phyloP scores from a whole-genome alignment of 1,140 invertebrate genomes.

The Ostrea edulis region DNA sequence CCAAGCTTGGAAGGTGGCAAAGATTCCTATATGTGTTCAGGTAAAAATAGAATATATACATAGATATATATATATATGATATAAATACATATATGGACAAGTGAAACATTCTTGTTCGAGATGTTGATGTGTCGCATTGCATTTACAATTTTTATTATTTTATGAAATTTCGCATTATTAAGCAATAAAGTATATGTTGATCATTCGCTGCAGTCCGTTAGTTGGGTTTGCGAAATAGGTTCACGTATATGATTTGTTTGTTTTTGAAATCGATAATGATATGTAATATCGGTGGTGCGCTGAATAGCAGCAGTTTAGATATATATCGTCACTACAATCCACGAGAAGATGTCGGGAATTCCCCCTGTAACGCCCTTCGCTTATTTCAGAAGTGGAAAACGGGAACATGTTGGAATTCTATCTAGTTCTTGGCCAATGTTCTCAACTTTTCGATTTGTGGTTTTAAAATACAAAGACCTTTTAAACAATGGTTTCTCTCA shows the following conservation, averaged over 20 bases:
- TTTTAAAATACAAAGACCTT: neutral
- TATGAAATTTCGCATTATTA: slow-evolving; percentile 30
- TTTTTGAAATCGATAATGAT: too few relatives aligned
- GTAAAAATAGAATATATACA: neutral
- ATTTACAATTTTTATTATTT: slow-evolving; percentile 34
- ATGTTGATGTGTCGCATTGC: slow-evolving; percentile 15
- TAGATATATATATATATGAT: neutral
- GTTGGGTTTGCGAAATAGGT: neutral
- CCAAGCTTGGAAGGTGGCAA: neutral
- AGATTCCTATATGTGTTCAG: slow-evolving; percentile 30
- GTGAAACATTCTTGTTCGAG: slow-evolving; percentile 22
- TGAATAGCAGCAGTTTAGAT: too few relatives aligned
- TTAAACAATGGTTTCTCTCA: neutral
- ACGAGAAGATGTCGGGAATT: too few relatives aligned
- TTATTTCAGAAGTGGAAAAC: too few relatives aligned
- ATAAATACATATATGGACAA: slow-evolving; percentile 14
- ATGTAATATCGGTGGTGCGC: too few relatives aligned
- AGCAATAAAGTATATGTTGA: slow-evolving; percentile 19
- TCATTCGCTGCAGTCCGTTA: neutral
- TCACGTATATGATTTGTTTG: too few relatives aligned
- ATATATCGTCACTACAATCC: too few relatives aligned
- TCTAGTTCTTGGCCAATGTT: too few relatives aligned
- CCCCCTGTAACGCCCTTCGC: too few relatives aligned
- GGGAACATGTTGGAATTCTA: too few relatives aligned
- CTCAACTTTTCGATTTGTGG: too few relatives aligned